Conservation (phyloP, 2,888 invertebrate genomes). For the Malthinus flaveolus region DNA sequence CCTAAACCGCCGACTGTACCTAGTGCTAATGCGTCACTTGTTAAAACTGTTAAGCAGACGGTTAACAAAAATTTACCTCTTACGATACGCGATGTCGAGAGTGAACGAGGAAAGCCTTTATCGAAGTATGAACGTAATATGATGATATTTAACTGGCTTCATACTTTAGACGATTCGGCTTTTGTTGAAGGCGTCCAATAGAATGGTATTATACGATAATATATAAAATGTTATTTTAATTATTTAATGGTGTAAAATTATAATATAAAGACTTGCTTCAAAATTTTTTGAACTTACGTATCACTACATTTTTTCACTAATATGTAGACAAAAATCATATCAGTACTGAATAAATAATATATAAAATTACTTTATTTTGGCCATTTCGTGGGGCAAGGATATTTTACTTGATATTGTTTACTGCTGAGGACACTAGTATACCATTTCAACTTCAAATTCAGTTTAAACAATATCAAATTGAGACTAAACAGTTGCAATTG, state of each 20-base stretch:
- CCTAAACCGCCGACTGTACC: conserved; percentile 38
- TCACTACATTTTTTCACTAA: conserved; percentile 2
- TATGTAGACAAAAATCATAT: background rate
- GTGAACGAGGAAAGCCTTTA: conserved; percentile 80
- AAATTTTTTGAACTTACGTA: conserved; percentile 1
- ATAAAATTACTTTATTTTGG: background rate
- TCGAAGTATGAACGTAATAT: conserved; percentile 92
- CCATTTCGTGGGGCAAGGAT: background rate
- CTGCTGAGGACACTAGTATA: no score
- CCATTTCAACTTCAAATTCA: no score
- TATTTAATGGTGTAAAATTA: conserved; percentile 2
- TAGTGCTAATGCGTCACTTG: conserved; percentile 50
- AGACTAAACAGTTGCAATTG: no score
- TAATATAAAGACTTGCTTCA: conserved; percentile 3
- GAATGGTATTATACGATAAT: conserved; percentile 10
- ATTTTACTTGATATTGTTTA: no score
- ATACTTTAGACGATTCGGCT: conserved; percentile 78
- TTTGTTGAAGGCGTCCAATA: conserved; percentile 56
- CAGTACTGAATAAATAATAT: conserved; percentile 4
- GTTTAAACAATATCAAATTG: no score
- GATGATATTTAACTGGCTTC: conserved; percentile 95
- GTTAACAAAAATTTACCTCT: conserved; percentile 62
- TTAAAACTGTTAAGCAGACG: conserved; percentile 54
- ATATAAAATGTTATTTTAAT: conserved; percentile 5
- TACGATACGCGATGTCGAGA: conserved; percentile 77